These are phyloP conservation scores for Dissostichus mawsoni DNA, from an alignment of 2,113 vertebrate species.

Conservation along the genomic window DNA sequence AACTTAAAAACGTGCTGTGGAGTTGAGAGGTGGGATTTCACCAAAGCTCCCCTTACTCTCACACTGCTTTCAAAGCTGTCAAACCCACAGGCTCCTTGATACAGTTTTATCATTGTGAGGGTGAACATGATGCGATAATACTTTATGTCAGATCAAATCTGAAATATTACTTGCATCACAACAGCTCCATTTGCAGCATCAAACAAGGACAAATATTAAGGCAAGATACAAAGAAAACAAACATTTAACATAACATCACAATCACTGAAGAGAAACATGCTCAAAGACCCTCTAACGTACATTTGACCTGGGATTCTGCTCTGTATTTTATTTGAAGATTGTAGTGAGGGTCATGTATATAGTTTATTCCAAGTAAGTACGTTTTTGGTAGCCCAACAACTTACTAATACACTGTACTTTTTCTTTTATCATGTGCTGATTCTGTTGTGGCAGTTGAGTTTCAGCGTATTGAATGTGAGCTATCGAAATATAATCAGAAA, in stretches of 20 bases:
- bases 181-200: too few species aligned
- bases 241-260: too few species aligned
- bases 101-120: conserved; percentile 50
- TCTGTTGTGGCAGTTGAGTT: conserved; percentile 48
- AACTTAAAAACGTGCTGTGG: conserved; percentile 20
- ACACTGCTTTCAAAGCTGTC: conserved; percentile 11
- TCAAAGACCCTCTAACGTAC: too few species aligned
- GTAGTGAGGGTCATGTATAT: conserved; percentile 17
- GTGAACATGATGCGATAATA: not conserved
- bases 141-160: too few species aligned
- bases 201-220: too few species aligned
- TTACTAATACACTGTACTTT: not conserved
- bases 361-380: too few species aligned
- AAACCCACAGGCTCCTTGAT: conserved; percentile 30
- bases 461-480: conserved; percentile 53
- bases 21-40: conserved; percentile 31
- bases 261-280: too few species aligned
- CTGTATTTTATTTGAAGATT: too few species aligned
- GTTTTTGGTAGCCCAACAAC: not conserved
- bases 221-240: too few species aligned
- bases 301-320: too few species aligned
- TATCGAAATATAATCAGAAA: conserved; percentile 72
- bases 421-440: conserved; percentile 10
- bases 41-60: conserved; percentile 24
- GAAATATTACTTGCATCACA: too few species aligned